Evolutionary conservation across 2,888 invertebrate species (phyloP).

Genomic region (Gastracanthus pulcherrimus): DNA sequence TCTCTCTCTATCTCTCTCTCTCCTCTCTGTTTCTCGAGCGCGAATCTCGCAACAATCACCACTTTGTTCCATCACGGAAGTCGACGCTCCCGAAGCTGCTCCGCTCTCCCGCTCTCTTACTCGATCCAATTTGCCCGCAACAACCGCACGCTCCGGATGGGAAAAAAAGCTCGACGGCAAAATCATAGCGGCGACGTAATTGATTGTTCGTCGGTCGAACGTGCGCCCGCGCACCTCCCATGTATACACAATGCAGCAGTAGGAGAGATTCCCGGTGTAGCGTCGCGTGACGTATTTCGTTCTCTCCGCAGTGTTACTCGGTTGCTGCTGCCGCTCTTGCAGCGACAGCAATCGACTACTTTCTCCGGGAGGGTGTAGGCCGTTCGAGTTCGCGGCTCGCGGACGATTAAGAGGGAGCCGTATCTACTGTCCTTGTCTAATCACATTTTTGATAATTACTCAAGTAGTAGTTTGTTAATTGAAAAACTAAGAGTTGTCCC

Average conservation of each 20-base stretch:
- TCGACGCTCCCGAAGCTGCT: not conserved
- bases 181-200: constrained; percentile 59
- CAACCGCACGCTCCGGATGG: constrained; percentile 8
- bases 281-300: constrained; percentile 11
- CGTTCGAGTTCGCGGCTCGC: too few species aligned
- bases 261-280: not conserved
- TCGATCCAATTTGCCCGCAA: constrained; percentile 42
- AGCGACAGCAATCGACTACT: not conserved
- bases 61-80: constrained; percentile 43
- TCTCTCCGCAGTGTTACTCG: not conserved
- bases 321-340: not conserved
- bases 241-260: not conserved
- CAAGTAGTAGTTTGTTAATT: too few species aligned
- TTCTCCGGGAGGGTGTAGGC: constrained; percentile 6
- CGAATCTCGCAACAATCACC: constrained; percentile 31
- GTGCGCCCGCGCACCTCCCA: not conserved
- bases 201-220: constrained; percentile 62
- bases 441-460: too few species aligned
- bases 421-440: too few species aligned
- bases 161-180: constrained; percentile 10
- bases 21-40: not conserved
- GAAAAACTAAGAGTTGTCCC: too few species aligned
- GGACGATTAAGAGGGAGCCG: too few species aligned
- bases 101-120: not conserved
- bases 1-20: not conserved